These are phyloP conservation scores for Mizuhopecten yessoensis DNA, from an alignment of 1,140 invertebrate genomes.

Conservation along the genomic window DNA sequence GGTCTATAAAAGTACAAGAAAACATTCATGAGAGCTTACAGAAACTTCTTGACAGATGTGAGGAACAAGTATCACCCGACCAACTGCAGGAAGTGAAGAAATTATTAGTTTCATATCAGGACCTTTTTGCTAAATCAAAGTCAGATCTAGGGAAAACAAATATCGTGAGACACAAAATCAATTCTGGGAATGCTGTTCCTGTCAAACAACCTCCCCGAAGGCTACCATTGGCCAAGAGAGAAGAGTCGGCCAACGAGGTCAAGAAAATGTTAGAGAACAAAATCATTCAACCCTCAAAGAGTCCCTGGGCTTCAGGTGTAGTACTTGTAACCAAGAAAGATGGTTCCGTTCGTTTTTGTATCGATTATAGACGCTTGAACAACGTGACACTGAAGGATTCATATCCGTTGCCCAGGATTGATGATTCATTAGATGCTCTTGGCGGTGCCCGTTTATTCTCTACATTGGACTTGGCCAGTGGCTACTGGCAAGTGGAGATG, in stretches of 20 bases:
- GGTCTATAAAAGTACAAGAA: background rate
- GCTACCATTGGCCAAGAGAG: background rate
- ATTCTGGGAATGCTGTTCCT: slow-evolving; percentile 49
- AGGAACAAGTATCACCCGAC: background rate
- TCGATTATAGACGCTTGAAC: slow-evolving; percentile 73
- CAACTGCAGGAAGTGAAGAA: background rate
- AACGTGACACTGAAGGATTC: slow-evolving; percentile 61
- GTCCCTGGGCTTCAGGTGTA: slow-evolving; percentile 72
- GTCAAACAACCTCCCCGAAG: slow-evolving; percentile 51
- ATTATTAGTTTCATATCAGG: slow-evolving; percentile 46
- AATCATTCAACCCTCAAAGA: slow-evolving; percentile 59
- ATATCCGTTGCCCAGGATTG: slow-evolving; percentile 58
- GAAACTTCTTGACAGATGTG: slow-evolving; percentile 27
- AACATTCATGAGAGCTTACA: slow-evolving; percentile 32
- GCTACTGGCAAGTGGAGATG: too few species aligned
- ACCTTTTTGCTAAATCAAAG: slow-evolving; percentile 53
- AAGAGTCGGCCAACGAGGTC: slow-evolving; percentile 45
- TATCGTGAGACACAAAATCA: slow-evolving; percentile 57
- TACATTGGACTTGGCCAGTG: too few species aligned
- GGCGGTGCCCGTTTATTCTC: background rate
- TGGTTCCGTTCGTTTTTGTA: slow-evolving; percentile 70
- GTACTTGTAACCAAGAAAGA: slow-evolving; percentile 74
- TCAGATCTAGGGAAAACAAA: slow-evolving; percentile 53
- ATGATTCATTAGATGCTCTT: slow-evolving; percentile 54
- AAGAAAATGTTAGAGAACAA: slow-evolving; percentile 55